Conservation (phyloP, 64 coral and sea anemone genomes). For the Catalaphyllia jardinei region DNA sequence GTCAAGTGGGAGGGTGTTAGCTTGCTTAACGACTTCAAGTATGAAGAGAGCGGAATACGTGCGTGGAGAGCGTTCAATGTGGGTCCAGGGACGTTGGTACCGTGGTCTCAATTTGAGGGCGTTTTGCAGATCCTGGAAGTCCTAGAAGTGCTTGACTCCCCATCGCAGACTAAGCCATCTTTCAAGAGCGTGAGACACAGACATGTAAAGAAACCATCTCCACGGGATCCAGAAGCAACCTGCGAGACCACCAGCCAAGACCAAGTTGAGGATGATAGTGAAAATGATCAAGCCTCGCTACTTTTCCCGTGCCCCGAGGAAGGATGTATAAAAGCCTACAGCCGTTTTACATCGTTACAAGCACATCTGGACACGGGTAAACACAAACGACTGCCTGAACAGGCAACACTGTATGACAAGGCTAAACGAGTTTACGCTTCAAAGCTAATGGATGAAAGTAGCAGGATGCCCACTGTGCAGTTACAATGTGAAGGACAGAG, state of each 20-base stretch:
- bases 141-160: background rate
- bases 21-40: slow-evolving; percentile 47
- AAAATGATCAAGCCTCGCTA: too few relatives aligned
- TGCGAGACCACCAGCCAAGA: too few relatives aligned
- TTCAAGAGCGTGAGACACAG: slow-evolving; percentile 1
- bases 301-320: slow-evolving; percentile 49
- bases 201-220: too few relatives aligned
- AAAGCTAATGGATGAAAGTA: too few relatives aligned
- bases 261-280: too few relatives aligned
- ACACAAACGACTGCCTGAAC: slow-evolving; percentile 31
- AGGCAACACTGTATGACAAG: slow-evolving; percentile 42
- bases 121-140: background rate
- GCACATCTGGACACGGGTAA: slow-evolving; percentile 36
- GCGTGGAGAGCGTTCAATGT: slow-evolving; percentile 30
- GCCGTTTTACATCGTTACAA: slow-evolving; percentile 22
- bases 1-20: slow-evolving; percentile 44
- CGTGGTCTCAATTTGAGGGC: background rate
- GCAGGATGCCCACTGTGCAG: too few relatives aligned
- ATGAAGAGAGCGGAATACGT: background rate
- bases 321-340: slow-evolving; percentile 46
- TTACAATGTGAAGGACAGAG: too few relatives aligned
- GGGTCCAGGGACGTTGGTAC: slow-evolving; percentile 38
- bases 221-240: too few relatives aligned
- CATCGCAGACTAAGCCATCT: background rate
- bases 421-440: background rate